phyloP scores from a whole-genome alignment of 2,797 vertebrate species.

The Momotus momota region DNA sequence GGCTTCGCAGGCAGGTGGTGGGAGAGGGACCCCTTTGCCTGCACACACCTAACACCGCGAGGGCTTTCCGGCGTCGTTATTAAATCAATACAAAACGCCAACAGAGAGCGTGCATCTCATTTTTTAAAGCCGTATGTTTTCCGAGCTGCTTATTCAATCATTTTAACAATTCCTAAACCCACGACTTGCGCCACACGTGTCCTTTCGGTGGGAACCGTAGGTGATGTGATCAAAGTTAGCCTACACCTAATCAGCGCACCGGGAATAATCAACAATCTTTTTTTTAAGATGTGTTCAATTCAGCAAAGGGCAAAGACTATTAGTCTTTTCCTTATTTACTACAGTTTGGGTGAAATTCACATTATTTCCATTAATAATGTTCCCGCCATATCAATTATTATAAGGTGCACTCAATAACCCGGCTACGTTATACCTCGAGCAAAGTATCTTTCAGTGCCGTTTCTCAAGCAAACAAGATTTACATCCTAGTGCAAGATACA shows the following conservation, averaged over 20 bases:
- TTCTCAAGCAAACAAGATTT: conserved; percentile 71
- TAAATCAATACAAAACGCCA: conserved; percentile 15
- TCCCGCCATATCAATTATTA: conserved; percentile 44
- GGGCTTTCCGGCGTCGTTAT: neutral
- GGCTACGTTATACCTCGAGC: neutral
- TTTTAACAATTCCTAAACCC: conserved; percentile 27
- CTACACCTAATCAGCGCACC: neutral
- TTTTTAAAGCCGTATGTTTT: neutral
- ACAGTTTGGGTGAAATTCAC: conserved; percentile 50
- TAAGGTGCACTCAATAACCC: conserved; percentile 43
- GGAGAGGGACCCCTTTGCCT: neutral
- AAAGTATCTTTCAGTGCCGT: conserved; percentile 32
- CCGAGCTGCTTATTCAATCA: conserved; percentile 50
- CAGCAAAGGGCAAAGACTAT: conserved; percentile 52
- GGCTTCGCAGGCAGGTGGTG: accelerated
- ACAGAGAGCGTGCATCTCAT: neutral
- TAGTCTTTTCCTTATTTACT: conserved; percentile 68
- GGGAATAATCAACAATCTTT: conserved; percentile 54
- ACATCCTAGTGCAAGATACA: conserved; percentile 42
- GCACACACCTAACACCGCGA: accelerated
- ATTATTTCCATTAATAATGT: conserved; percentile 54
- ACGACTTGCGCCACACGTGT: accelerated
- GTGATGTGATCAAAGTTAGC: conserved; percentile 64
- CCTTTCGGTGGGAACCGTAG: conserved; percentile 19
- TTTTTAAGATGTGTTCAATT: conserved; percentile 70